Conservation (phyloP, 2,113 vertebrate species). For the Xiphophorus couchianus region DNA sequence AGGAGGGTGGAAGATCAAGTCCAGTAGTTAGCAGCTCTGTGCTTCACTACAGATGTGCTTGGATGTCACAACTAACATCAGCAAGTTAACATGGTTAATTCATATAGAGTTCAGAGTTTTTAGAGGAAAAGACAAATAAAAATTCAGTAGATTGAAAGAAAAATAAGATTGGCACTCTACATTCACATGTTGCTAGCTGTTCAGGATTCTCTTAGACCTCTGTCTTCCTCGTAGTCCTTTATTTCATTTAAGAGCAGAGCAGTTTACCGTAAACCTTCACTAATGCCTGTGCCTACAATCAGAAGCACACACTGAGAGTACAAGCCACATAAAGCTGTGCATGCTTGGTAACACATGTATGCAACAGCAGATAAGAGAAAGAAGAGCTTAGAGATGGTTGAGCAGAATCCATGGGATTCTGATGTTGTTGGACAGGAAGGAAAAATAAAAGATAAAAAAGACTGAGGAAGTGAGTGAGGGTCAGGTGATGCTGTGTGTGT, state of each 20-base stretch:
- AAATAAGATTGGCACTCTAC: background rate
- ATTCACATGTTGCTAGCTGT: background rate
- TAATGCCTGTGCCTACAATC: conserved; percentile 21
- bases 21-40: background rate
- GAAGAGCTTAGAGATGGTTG: conserved; percentile 10
- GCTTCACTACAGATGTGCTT: background rate
- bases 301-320: background rate
- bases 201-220: no score
- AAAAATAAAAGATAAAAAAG: conserved; percentile 20
- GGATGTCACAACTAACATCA: background rate
- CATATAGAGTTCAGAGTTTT: conserved; percentile 2
- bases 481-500: background rate
- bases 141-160: background rate
- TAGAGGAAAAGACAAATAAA: no score
- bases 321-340: background rate
- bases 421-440: conserved; percentile 29
- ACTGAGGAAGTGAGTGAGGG: background rate
- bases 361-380: conserved; percentile 24
- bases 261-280: conserved; percentile 10
- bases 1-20: background rate
- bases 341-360: conserved; percentile 8
- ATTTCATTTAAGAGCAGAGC: no score
- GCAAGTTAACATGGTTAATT: background rate
- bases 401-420: conserved; percentile 11
- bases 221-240: no score